Percentiles rank a stretch among this genome's conserved stretches.
Conservation (phyloP, 2,888 invertebrate species). For the Carcina quercana region DNA sequence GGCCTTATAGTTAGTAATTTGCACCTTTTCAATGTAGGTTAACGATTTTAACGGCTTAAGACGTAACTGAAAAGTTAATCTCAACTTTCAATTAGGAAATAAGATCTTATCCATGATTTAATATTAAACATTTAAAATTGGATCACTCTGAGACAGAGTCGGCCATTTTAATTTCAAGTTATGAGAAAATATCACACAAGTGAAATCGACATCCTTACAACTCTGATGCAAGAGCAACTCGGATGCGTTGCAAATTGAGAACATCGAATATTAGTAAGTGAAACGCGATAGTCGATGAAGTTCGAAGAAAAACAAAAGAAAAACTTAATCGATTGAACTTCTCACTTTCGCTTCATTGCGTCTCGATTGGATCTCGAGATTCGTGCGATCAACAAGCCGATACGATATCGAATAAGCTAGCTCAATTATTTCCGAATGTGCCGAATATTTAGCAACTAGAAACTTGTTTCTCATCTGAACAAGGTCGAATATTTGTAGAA, state of each 20-base stretch:
- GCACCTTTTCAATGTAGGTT: too few relatives aligned
- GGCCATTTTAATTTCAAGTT: not conserved
- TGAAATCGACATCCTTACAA: not conserved
- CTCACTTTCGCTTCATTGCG: slow-evolving; percentile 29
- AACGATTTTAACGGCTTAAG: too few relatives aligned
- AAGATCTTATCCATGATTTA: too few relatives aligned
- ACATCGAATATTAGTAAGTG: slow-evolving; percentile 33
- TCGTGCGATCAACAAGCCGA: slow-evolving; percentile 8
- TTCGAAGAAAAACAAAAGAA: slow-evolving; percentile 24
- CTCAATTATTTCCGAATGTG: slow-evolving; percentile 1
- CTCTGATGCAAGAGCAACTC: too few relatives aligned
- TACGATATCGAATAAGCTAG: slow-evolving; percentile 12
- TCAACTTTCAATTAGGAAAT: too few relatives aligned
- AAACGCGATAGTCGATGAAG: slow-evolving; percentile 32
- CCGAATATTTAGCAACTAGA: slow-evolving; percentile 22
- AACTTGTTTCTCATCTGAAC: slow-evolving; percentile 32
- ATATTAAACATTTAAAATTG: too few relatives aligned
- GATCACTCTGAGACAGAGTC: not conserved
- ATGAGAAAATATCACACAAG: not conserved
- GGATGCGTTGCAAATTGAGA: slow-evolving; percentile 37
- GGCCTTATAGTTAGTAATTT: too few relatives aligned
- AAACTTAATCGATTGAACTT: too few relatives aligned
- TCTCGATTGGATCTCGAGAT: not conserved
- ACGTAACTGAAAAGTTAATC: too few relatives aligned
- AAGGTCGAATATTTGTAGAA: slow-evolving; percentile 34